Conservation (phyloP, 2,888 invertebrate species). For the Catocala nupta region DNA sequence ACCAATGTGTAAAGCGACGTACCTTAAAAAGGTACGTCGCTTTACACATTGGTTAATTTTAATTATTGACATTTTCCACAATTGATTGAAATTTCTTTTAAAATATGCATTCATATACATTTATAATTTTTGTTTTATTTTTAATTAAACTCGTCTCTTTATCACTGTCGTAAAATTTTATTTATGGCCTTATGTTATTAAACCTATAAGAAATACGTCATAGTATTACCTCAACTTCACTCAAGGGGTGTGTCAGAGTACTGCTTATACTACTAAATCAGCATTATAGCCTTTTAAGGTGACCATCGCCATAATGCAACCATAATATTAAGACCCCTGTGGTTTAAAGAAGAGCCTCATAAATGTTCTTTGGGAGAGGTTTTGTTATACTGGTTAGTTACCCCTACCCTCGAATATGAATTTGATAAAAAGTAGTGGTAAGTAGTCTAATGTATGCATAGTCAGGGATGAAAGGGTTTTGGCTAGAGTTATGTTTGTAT, state of each 20-base stretch:
- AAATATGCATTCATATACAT: too few relatives aligned
- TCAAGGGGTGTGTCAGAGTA: conserved; percentile 57
- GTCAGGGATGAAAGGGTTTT: conserved; percentile 69
- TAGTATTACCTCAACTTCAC: conserved; percentile 35
- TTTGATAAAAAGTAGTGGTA: conserved; percentile 59
- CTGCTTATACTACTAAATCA: conserved; percentile 73
- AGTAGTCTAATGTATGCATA: conserved; percentile 66
- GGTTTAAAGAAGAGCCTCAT: not conserved
- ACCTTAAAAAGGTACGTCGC: too few relatives aligned
- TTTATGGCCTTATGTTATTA: conserved; percentile 38
- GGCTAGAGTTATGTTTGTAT: conserved; percentile 38
- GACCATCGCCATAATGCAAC: conserved; percentile 57
- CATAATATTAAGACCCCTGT: conserved; percentile 49
- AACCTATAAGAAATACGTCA: conserved; percentile 29
- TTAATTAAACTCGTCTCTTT: not conserved
- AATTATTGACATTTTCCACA: too few relatives aligned
- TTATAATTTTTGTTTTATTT: not conserved
- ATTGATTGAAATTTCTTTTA: too few relatives aligned
- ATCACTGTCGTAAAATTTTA: conserved; percentile 13
- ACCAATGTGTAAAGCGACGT: too few relatives aligned
- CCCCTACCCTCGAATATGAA: conserved; percentile 61
- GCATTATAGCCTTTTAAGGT: conserved; percentile 68
- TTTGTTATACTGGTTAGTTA: conserved; percentile 50
- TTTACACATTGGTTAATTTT: too few relatives aligned
- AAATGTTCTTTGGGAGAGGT: conserved; percentile 23